Conservation (phyloP, 2,797 vertebrate genomes). For the Synanceia verrucosa region DNA sequence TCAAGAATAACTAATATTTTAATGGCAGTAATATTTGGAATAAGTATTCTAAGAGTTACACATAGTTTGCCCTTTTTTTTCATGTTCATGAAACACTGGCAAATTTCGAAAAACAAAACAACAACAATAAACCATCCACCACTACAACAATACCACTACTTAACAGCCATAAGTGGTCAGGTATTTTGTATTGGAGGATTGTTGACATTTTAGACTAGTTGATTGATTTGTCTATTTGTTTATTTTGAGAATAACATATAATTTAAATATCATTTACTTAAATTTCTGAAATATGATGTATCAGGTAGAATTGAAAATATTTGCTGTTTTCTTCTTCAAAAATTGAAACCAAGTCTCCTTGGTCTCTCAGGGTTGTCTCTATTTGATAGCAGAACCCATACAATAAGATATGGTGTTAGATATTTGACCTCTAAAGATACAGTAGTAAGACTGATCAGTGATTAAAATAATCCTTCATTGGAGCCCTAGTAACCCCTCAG, state of each 20-base stretch:
- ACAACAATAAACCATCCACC: neutral
- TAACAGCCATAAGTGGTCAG: neutral
- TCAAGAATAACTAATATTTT: neutral
- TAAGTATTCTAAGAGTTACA: neutral
- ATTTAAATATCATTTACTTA: no score
- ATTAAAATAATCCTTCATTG: neutral
- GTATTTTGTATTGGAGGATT: neutral
- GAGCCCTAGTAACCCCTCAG: neutral
- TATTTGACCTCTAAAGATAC: no score
- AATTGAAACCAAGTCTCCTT: neutral
- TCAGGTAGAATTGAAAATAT: neutral
- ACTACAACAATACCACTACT: neutral
- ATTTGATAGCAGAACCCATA: neutral
- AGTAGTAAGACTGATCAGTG: no score
- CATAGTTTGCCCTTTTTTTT: no score
- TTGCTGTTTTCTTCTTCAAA: neutral
- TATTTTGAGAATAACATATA: no score
- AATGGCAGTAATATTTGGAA: neutral
- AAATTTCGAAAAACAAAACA: no score
- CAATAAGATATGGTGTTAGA: no score
- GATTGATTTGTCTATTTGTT: no score
- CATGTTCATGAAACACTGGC: no score
- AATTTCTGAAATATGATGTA: no score
- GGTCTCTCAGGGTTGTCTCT: neutral
- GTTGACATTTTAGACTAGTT: no score